These are phyloP conservation scores for Tragulus kanchil DNA, from an alignment of 2,113 vertebrate species.

Conservation along the genomic window DNA sequence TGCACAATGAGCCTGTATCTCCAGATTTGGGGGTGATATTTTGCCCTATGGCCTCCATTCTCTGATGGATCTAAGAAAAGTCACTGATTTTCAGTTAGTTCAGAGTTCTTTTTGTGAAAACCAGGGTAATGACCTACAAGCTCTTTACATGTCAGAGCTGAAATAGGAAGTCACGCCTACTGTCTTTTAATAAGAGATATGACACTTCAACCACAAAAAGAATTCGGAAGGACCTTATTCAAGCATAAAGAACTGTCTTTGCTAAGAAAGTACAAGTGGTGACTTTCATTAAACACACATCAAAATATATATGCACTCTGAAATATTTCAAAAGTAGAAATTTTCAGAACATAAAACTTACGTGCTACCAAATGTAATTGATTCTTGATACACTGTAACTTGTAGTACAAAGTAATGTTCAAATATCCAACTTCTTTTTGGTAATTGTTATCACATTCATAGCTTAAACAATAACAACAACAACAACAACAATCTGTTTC, in stretches of 20 bases:
- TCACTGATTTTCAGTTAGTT: neutral
- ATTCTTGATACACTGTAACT: slow-evolving; percentile 4
- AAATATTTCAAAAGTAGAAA: slow-evolving; percentile 32
- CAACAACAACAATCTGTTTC: neutral
- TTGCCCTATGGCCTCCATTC: neutral
- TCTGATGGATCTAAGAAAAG: neutral
- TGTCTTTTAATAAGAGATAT: neutral
- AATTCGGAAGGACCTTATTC: neutral
- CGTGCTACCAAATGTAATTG: neutral
- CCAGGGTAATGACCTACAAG: neutral
- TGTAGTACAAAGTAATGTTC: slow-evolving; percentile 6
- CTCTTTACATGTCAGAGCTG: neutral
- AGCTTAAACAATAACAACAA: neutral
- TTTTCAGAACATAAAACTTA: neutral
- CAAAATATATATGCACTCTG: neutral
- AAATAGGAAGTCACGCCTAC: neutral
- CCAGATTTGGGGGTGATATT: neutral
- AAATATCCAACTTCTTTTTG: neutral
- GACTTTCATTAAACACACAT: neutral
- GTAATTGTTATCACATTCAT: neutral
- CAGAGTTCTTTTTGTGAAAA: neutral
- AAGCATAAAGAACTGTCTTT: neutral
- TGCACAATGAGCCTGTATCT: neutral
- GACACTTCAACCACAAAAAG: neutral
- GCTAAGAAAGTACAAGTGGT: neutral